These are phyloP conservation scores for Neocloeon triangulifer DNA, from an alignment of 1,140 invertebrate genomes.

Conservation along the genomic window DNA sequence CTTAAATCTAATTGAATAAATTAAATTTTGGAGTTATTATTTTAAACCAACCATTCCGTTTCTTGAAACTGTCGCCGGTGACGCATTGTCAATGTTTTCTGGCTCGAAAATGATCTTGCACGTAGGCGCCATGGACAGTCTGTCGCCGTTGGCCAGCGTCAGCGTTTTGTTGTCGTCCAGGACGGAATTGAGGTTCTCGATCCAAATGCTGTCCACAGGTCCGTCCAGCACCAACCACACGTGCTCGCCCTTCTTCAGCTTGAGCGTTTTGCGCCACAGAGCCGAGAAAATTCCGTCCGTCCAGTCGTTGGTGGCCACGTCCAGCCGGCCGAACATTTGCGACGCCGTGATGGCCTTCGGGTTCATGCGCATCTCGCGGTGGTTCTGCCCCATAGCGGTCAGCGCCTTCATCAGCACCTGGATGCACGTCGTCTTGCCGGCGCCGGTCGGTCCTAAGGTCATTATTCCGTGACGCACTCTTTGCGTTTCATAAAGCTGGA, in stretches of 20 bases:
- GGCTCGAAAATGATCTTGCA: slow-evolving; percentile 94
- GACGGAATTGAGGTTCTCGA: slow-evolving; percentile 92
- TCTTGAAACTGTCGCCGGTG: slow-evolving; percentile 82
- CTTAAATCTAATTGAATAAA: neutral
- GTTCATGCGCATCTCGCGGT: slow-evolving; percentile 95
- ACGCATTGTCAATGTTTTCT: slow-evolving; percentile 91
- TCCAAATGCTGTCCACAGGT: slow-evolving; percentile 92
- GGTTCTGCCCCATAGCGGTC: slow-evolving; percentile 55
- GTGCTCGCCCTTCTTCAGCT: slow-evolving; percentile 62
- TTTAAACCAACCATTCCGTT: slow-evolving; percentile 62
- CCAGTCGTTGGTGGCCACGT: slow-evolving; percentile 96
- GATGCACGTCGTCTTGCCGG: slow-evolving; percentile 90
- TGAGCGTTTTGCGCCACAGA: slow-evolving; percentile 81
- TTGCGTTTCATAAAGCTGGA: slow-evolving; percentile 81
- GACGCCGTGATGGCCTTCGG: slow-evolving; percentile 91
- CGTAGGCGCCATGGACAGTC: slow-evolving; percentile 72
- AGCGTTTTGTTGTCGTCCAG: slow-evolving; percentile 87
- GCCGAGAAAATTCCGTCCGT: slow-evolving; percentile 95
- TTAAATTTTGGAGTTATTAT: neutral
- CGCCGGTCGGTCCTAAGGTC: slow-evolving; percentile 83
- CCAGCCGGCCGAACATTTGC: slow-evolving; percentile 91
- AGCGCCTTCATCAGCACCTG: slow-evolving; percentile 85
- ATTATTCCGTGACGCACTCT: slow-evolving; percentile 89
- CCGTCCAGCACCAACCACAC: slow-evolving; percentile 88
- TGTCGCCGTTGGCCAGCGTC: slow-evolving; percentile 82